Evolutionary conservation across 2,888 invertebrate genomes (phyloP), one percentile per base, ranked within the genome.

Genomic region (Apotomis betuletana): DNA sequence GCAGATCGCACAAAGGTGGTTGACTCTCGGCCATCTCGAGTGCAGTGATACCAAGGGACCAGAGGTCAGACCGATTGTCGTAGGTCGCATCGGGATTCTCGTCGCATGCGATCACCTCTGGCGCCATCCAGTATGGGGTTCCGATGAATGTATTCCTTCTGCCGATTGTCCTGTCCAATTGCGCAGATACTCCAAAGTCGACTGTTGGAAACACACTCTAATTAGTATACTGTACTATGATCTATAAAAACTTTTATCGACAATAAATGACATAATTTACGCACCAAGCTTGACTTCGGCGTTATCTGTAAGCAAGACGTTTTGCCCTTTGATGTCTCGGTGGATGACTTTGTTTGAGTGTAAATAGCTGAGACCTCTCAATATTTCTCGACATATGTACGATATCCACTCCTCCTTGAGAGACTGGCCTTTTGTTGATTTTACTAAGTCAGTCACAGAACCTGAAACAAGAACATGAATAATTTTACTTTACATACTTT

Each of bases 341-440:
- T 99, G 99, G 86, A 99, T 99, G 79, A 99, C 99, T 95, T 99
- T 99, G 93, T 99, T 99, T 85, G 97, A 96, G 94, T 99, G 99
- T 87, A 99, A 95, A 94, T 99, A 99, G 87, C 98, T 97, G 75
- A 99, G 95, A 79, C 99, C 99, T 86, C 99, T 95, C 76, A 98
- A 94, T 79, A 98, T 97, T 95, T 99, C 97, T 89, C 99, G 95
- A 88, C 99, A 99, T 81, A 99, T 98, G 90, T 99, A 99, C 71
- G 99, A 99, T 88, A 99, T 99, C 99, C 99, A 99, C 94, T 99
- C 99, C 93, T 99, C 99, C 92, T 99, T 99, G 80, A 99, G 94
- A 77, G 97, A 97, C 89, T 98, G 98, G 68, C 99, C 99, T 94
- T 99, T 99, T 76, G 99, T 99, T 76, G 99, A 99, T 94, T 99